Percentiles rank a stretch among this genome's conserved stretches.
phyloP scores from a whole-genome alignment of 2,888 invertebrate species.

The Dastarcus helophoroides region DNA sequence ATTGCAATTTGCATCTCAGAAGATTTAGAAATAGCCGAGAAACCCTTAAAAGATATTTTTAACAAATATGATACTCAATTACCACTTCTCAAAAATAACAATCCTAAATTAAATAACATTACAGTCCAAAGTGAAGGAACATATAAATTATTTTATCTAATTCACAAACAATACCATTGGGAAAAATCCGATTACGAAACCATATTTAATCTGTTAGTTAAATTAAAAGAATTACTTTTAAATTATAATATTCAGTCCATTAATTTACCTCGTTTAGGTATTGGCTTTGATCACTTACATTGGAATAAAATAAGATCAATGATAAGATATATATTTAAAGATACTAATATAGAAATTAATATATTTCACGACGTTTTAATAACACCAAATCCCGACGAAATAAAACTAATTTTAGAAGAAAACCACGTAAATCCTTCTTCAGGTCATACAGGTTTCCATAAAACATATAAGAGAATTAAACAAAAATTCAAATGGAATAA shows the following conservation, averaged over 20 bases:
- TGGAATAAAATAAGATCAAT: slow-evolving; percentile 10
- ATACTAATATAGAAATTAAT: slow-evolving; percentile 15
- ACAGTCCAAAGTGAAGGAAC: neutral
- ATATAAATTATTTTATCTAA: neutral
- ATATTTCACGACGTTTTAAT: slow-evolving; percentile 12
- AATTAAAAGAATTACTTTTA: neutral
- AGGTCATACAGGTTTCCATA: slow-evolving; percentile 17
- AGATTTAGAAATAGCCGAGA: neutral
- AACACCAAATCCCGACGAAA: slow-evolving; percentile 11
- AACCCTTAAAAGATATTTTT: neutral
- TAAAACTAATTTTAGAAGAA: slow-evolving; percentile 16
- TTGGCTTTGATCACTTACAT: neutral
- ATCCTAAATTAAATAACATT: neutral
- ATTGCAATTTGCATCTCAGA: neutral
- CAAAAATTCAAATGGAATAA: slow-evolving; percentile 21
- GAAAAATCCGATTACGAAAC: neutral
- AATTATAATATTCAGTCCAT: neutral
- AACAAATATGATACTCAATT: slow-evolving; percentile 1
- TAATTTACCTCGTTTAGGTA: slow-evolving; percentile 1
- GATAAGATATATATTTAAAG: slow-evolving; percentile 15
- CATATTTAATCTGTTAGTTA: slow-evolving; percentile 1
- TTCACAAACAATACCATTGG: slow-evolving; percentile 3
- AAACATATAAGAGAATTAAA: slow-evolving; percentile 20
- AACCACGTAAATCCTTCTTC: slow-evolving; percentile 14
- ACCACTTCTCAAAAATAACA: neutral